Conservation (phyloP, 2,113 vertebrate species). For the Montifringilla adamsi region DNA sequence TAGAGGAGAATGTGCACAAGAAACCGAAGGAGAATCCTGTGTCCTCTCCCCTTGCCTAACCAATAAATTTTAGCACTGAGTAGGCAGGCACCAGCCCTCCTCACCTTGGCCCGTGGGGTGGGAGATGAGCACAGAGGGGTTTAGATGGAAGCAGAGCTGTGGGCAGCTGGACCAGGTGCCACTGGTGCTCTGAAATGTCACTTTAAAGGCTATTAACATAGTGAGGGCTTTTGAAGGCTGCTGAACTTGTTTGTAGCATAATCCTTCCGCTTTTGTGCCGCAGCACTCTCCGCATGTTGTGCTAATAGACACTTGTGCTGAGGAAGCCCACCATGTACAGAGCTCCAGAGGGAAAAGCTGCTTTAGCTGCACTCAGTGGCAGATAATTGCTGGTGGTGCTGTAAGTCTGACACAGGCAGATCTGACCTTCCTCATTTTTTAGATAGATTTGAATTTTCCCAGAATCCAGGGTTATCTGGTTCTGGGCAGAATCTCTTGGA, state of each 20-base stretch:
- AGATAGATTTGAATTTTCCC: background rate
- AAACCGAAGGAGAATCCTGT: conserved; percentile 64
- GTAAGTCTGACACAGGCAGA: background rate
- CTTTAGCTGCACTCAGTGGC: background rate
- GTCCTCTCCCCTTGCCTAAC: conserved; percentile 49
- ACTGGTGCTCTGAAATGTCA: conserved; percentile 28
- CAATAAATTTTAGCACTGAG: conserved; percentile 64
- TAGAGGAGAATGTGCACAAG: conserved; percentile 71
- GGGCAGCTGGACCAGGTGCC: conserved; percentile 56
- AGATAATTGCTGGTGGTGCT: background rate
- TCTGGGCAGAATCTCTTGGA: background rate
- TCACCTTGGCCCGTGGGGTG: conserved; percentile 13
- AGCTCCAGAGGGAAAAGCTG: background rate
- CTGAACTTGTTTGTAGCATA: conserved; percentile 28
- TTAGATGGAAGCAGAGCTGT: background rate
- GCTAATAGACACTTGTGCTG: background rate
- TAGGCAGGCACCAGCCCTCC: conserved; percentile 40
- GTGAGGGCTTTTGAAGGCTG: conserved; percentile 43
- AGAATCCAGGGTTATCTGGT: background rate
- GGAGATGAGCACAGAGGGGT: background rate
- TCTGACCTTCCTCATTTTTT: background rate
- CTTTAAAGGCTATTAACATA: conserved; percentile 35
- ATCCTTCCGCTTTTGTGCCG: conserved; percentile 17
- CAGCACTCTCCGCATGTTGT: background rate
- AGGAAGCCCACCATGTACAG: background rate